These are phyloP conservation scores for Danio albolineatus DNA, from an alignment of 2,797 vertebrate species.

Conservation along the genomic window DNA sequence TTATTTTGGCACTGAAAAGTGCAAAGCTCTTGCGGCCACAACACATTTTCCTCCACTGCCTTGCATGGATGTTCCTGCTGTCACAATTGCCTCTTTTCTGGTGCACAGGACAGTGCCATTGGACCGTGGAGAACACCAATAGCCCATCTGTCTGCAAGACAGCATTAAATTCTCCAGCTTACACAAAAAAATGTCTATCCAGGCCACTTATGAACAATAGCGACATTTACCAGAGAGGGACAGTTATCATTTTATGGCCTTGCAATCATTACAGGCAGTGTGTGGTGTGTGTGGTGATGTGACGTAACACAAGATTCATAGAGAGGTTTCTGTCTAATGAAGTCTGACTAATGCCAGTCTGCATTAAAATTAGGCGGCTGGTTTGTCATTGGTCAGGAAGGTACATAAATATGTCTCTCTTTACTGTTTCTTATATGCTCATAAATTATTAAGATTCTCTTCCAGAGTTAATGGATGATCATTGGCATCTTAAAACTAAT, in stretches of 20 bases:
- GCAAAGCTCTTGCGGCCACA: conserved; percentile 15
- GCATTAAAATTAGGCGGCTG: background rate
- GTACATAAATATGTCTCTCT: conserved; percentile 5
- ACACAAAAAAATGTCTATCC: conserved; percentile 48
- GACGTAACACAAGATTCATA: conserved; percentile 11
- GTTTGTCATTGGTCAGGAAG: conserved; percentile 19
- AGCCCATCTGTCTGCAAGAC: conserved; percentile 28
- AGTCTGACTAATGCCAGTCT: conserved; percentile 24
- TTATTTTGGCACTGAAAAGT: conserved; percentile 10
- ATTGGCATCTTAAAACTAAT: conserved; percentile 2
- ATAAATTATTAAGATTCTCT: conserved; percentile 4
- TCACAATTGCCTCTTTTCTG: conserved; percentile 36
- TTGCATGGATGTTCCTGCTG: conserved; percentile 12
- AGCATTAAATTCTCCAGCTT: conserved; percentile 55
- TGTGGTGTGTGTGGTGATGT: conserved; percentile 41
- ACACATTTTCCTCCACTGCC: conserved; percentile 25
- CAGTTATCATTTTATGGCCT: conserved; percentile 36
- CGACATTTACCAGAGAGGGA: conserved; percentile 52
- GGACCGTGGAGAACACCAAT: conserved; percentile 39
- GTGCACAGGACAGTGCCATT: conserved; percentile 47
- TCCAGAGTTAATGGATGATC: background rate
- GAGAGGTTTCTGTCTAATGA: conserved; percentile 27
- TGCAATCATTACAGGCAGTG: conserved; percentile 58
- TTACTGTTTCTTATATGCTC: background rate
- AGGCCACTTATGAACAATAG: conserved; percentile 41